Base-by-base conservation (phyloP, 2,888 invertebrate genomes). In the Odontomyia ornata region DNA sequence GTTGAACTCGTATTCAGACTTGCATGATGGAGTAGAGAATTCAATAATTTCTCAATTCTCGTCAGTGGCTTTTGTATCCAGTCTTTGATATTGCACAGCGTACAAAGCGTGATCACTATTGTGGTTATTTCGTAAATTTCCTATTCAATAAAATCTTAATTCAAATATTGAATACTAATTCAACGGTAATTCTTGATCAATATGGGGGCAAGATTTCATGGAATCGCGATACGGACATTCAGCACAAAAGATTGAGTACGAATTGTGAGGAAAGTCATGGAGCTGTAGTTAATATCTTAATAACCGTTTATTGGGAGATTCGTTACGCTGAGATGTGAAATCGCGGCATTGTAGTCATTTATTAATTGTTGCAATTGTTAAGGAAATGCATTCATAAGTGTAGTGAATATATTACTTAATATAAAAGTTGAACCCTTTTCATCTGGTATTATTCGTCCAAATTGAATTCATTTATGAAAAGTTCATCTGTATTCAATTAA, bases 131-230 rank as follows among this genome's bases (percentile, higher is more conserved):
- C 69, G 21, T 47, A 46, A 47, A 69, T 46, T 46, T 25, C 25
- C 69, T 47, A 69, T 69, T 69, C 69, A 69, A 47, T 69, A 25
- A 69, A 47, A 47, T 25, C 69, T 69, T 69, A 69, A 69, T 69
- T 69, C 69, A 46, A 21, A 69, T 47, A 69, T 69, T 69, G 47
- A 47, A 69, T 47, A 27, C 69, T 25, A 69, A 69, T 69, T 69
- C 47, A 69, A 69, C 47, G 47, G 69, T 46, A 43, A 69, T 65
- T 65, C 21, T 43, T 28, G 65, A 65, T 65, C 65, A 65, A 65
- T 65, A 36, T 65, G 18, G 36, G 4, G 64, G 15, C 2, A 64
- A 2, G 1, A 7, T 13, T 28, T 27, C 27, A 21, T 13, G 25
- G 23, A 60, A 21, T 7, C 2, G 7, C 1, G 23, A 60, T 18